Evolutionary conservation across 1,140 invertebrate genomes (phyloP), one percentile per base, ranked within the genome.

Genomic region (Pogonus chalceus): DNA sequence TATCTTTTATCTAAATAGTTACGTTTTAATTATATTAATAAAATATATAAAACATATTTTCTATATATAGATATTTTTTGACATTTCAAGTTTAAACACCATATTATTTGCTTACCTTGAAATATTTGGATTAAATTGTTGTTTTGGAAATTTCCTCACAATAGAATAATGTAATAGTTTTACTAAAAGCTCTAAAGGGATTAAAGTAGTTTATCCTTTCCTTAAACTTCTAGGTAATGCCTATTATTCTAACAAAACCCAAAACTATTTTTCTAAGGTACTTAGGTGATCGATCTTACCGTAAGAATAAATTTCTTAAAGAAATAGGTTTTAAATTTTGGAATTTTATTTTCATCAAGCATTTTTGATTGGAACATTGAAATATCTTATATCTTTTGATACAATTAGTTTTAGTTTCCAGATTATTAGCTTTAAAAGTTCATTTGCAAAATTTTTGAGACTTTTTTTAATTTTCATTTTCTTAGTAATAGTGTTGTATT

Each of bases 321-420:
- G 31, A 67, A 75, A 18, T 91, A 88, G 88, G 76, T 90, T 89
- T 68, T 92, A 88, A 88, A 86, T 92, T 48, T 88, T 86, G 0
- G 88, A 87, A 1, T 88, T 92, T 67, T 91, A 84, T 70, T 90
- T 90, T 69, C 88, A 88, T 1, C 87, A 91, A 72, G 87, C 86
- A 1, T 89, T 92, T 70, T 73, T 92, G 14, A 91, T 88, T 2
- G 88, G 84, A 37, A 85, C 84, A 1, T 69, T 89, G 39, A 87
- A 84, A 65, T 76, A 85, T 53, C 69, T 80, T 9, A 76, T 89
- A 23, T 84, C 88, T 16, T 88, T 92, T 23, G 88, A 92, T 65
- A 79, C 80, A 1, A 80, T 90, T 23, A 73, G 77, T 4, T 90
- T 88, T 70, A 73, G 73, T 10, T 90, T 85, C 66, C 67, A 83